phyloP scores from a whole-genome alignment of 2,113 vertebrate genomes.

The Amphiprion ocellaris region DNA sequence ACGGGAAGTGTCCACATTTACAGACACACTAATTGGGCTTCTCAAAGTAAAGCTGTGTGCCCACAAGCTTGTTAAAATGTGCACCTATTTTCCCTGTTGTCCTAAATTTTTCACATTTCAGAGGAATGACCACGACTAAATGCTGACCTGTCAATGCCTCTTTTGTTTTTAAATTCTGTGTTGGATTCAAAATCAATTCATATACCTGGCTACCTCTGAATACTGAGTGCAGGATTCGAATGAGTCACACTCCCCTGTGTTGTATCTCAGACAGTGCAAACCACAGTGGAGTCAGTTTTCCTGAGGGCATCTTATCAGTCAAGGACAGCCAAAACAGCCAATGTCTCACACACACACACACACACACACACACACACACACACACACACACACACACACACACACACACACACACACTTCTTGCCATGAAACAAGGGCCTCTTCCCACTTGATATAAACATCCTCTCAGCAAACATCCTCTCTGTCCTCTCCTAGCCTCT shows the following conservation, averaged over 20 bases:
- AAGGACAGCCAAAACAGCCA: background rate
- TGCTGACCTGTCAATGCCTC: background rate
- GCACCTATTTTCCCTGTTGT: background rate
- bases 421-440: background rate
- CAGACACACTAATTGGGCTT: background rate
- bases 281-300: background rate
- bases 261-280: no score
- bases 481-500: background rate
- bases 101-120: background rate
- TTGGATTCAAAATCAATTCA: no score
- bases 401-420: background rate
- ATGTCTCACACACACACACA: no score
- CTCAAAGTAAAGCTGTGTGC: background rate
- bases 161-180: no score
- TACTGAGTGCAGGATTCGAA: no score
- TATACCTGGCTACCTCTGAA: no score
- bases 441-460: constrained; percentile 38
- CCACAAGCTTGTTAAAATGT: background rate
- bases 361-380: no score
- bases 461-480: constrained; percentile 34
- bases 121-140: background rate
- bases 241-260: no score
- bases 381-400: background rate
- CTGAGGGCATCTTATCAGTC: constrained; percentile 23
- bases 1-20: background rate